Evolutionary conservation across 2,113 vertebrate genomes (phyloP).

Genomic region (Apteryx owenii): DNA sequence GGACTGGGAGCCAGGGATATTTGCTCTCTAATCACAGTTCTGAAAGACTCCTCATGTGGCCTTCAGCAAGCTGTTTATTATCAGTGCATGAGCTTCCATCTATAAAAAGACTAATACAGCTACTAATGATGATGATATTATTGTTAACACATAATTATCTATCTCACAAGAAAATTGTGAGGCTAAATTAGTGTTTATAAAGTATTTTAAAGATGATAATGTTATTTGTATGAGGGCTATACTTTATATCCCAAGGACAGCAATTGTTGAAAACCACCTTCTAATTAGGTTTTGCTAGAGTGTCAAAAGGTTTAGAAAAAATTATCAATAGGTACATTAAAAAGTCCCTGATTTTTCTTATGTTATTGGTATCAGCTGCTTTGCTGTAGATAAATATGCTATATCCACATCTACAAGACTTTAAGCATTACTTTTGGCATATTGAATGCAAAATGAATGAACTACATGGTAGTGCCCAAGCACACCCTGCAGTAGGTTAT

Average conservation of each 20-base stretch:
- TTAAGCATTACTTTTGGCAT: not conserved
- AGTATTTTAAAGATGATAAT: slow-evolving; percentile 28
- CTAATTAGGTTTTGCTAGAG: slow-evolving; percentile 40
- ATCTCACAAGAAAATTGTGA: slow-evolving; percentile 25
- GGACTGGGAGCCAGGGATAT: not conserved
- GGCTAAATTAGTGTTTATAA: slow-evolving; percentile 37
- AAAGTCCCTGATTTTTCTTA: not conserved
- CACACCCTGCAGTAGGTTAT: not conserved
- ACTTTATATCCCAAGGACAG: slow-evolving; percentile 11
- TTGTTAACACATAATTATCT: slow-evolving; percentile 44
- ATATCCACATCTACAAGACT: not conserved
- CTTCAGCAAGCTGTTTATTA: slow-evolving; percentile 30
- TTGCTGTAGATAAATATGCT: not conserved
- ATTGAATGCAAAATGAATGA: not conserved
- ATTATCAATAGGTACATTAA: not conserved
- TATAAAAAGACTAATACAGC: slow-evolving; percentile 11
- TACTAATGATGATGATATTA: slow-evolving; percentile 22
- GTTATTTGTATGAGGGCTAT: slow-evolving; percentile 14
- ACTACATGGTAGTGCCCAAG: not conserved
- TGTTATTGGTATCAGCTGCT: not conserved
- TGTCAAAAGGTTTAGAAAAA: not conserved
- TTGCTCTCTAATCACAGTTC: not conserved
- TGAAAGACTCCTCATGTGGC: slow-evolving; percentile 14
- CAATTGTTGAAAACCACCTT: slow-evolving; percentile 5
- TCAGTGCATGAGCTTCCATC: not conserved